Evolutionary conservation across 2,113 vertebrate genomes (phyloP), one percentile per base, ranked within the genome.

Genomic region (Psittacus erithacus): DNA sequence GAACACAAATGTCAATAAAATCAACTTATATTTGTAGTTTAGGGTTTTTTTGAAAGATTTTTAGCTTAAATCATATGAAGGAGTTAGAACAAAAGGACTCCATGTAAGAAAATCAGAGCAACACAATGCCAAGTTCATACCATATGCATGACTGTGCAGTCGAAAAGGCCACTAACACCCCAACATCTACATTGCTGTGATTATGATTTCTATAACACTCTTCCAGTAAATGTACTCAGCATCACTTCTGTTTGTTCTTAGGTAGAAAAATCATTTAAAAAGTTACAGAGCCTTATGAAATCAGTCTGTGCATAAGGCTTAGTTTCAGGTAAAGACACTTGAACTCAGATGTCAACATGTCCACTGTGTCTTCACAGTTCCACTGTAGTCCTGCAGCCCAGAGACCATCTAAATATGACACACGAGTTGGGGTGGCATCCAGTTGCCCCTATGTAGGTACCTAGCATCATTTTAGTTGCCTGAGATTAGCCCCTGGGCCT

Each of bases 341-440:
- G 52, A 77, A 44, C 6, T 33, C 4, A 13, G 28, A 17, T 10
- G 9, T 41, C 53, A 38, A 29, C 1, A 0, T 5, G 9, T 38
- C 59, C 31, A 6, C 25, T 3, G 7, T 50, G 15, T 65, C 39
- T 52, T 64, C 43, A 35, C 0, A 0, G 39, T 15, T 41, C 10
- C 3, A 0, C 29, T 39, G 16, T 18, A 50, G 39, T 8, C 13
- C 13, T 13, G 16, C 35, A 33, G 35, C 47, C 33, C 71, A 86
- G 39, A 68, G 59, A 69, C 13, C 25, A 77, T 13, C 20, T 19
- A 68, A 33, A 64, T 13, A 52, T 6, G 17, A 49, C 28, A 41
- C 67, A 12, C 29, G n/a, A 44, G 27, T 9, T 49, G 28, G 24
- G 64, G 14, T 38, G 55, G 27, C 43, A 60, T 29, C 38, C 29